A percentile compares a stretch with the other conserved stretches of the same genome.
Conservation (phyloP, 2,113 vertebrate species). For the Origma solitaria region DNA sequence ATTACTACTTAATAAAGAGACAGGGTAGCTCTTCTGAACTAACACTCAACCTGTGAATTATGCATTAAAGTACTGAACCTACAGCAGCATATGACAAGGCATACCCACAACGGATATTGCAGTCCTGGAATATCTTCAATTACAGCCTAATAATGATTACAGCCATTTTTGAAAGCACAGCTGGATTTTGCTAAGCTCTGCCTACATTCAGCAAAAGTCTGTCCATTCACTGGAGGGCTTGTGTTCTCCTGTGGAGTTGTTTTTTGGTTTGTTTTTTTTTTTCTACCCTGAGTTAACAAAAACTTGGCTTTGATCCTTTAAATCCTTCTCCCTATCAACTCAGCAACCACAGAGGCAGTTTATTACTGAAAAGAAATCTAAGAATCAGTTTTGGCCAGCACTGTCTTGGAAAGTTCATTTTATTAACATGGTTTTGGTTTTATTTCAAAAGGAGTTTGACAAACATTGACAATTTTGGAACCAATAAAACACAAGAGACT, state of each 20-base stretch:
- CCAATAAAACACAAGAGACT: conserved; percentile 61
- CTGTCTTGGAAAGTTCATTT: conserved; percentile 68
- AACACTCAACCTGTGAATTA: not conserved
- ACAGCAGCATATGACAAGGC: conserved; percentile 31
- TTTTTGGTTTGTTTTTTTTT: not conserved
- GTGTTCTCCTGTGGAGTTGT: not conserved
- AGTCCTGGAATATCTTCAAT: conserved; percentile 3
- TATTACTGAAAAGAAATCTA: conserved; percentile 67
- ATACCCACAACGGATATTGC: not conserved
- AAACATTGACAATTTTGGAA: conserved; percentile 68
- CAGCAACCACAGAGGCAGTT: conserved; percentile 54
- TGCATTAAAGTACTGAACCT: not conserved
- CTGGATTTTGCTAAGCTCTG: conserved; percentile 3
- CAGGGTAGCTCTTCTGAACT: not conserved
- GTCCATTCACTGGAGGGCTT: not conserved
- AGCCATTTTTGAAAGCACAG: not conserved
- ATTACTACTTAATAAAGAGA: not conserved
- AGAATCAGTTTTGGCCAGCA: conserved; percentile 67
- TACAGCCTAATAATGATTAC: not conserved
- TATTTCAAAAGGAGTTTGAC: conserved; percentile 70
- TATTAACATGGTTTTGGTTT: conserved; percentile 69
- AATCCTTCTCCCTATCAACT: conserved; percentile 38
- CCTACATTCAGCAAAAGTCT: not conserved
- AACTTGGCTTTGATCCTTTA: conserved; percentile 7
- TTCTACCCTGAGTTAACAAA: not conserved